phyloP scores from a whole-genome alignment of 2,888 invertebrate genomes.

The Leptopilina syphax region DNA sequence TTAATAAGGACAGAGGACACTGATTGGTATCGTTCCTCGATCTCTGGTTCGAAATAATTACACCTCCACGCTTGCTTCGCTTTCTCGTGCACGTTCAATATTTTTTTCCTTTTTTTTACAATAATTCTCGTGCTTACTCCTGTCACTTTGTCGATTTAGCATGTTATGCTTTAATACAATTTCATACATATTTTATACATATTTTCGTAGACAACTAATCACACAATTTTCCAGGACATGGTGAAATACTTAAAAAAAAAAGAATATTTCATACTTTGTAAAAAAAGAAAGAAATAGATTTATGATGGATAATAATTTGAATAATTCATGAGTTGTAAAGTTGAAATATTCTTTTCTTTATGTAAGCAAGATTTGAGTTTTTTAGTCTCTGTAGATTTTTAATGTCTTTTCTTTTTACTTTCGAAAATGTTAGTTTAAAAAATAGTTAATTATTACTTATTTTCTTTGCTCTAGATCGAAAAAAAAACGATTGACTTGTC shows the following conservation, averaged over 20 bases:
- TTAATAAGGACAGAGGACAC: conserved; percentile 5
- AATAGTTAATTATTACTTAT: not conserved
- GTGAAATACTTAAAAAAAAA: not conserved
- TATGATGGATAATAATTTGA: too few relatives aligned
- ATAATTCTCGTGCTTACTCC: conserved; percentile 18
- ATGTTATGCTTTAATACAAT: conserved; percentile 8
- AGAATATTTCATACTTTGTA: conserved; percentile 13
- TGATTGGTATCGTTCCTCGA: conserved; percentile 16
- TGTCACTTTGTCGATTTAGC: conserved; percentile 19
- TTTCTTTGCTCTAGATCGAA: not conserved
- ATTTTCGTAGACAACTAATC: conserved; percentile 9
- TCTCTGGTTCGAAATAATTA: conserved; percentile 36
- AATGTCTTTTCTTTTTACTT: too few relatives aligned
- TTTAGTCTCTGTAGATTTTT: not conserved
- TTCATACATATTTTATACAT: too few relatives aligned
- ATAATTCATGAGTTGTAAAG: too few relatives aligned
- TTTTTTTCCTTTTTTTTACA: conserved; percentile 7
- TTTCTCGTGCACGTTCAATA: conserved; percentile 37
- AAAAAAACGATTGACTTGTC: conserved; percentile 9
- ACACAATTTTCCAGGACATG: conserved; percentile 14
- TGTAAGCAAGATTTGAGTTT: not conserved
- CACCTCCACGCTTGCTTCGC: conserved; percentile 38
- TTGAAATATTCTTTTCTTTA: conserved; percentile 10
- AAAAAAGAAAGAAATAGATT: not conserved
- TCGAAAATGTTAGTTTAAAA: too few relatives aligned